Evolutionary conservation across 1,140 invertebrate species (phyloP), one percentile per base, ranked within the genome.

Genomic region (Thaumatotibia leucotreta): DNA sequence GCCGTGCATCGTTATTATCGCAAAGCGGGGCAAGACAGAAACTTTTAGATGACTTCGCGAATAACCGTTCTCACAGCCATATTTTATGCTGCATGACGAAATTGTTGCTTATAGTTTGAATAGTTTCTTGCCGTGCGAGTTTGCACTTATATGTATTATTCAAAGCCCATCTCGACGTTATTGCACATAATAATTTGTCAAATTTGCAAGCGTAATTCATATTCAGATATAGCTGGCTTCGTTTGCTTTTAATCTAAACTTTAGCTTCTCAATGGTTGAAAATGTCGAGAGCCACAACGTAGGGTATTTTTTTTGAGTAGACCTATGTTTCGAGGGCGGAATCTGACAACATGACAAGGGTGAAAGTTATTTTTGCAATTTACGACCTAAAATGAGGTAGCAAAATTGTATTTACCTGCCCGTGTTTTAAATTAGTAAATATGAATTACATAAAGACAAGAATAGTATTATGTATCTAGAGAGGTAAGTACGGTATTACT

Each of bases 111-210:
- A 58, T 27, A 58, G 52, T 58, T 29, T 58, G 52, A 58, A 58
- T 20, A 58, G 52, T 58, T 58, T 58, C 52, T 58, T 58, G 24
- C 52, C 23, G 24, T 58, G 24, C 24, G 52, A 58, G 52, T 58
- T 58, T 58, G 23, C 52, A 31, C 61, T 32, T 5, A 20, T 35
- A 33, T 62, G 9, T 62, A 62, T 62, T 62, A 62, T 62, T 62
- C 61, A 62, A n/a, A 35, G 31, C 22, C 61, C 29, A 35, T 33
- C 32, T 35, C 61, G 52, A 23, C 52, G 31, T 31, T 23, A 31
- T 35, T 62, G 61, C 61, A 33, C 61, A 62, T 33, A 62, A 62
- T 33, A 62, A 62, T 62, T 62, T 62, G 35, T 17, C 61, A 62
- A 32, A 62, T 62, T 62, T 33, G 31, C 61, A 31, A 62, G 32